Evolutionary conservation across 2,888 invertebrate genomes (phyloP).

Genomic region (Notocelia uddmanniana): DNA sequence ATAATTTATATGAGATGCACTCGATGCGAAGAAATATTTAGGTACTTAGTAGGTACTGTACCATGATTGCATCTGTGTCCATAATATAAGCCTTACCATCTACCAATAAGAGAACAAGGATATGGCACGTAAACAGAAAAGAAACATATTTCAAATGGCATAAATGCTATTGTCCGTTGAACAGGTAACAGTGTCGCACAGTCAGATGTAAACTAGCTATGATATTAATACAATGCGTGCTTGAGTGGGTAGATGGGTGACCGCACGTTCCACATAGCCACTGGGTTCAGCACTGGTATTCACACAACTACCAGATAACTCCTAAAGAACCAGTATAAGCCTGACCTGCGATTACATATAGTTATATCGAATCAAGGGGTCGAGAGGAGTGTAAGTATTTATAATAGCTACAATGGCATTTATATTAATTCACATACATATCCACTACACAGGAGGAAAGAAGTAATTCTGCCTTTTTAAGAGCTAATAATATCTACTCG

Average conservation of each 20-base stretch:
- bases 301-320: neutral
- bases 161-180: neutral
- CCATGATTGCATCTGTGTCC: too few relatives aligned
- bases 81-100: too few relatives aligned
- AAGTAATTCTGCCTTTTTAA: too few relatives aligned
- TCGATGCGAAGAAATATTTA: too few relatives aligned
- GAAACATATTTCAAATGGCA: neutral
- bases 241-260: slow-evolving; percentile 40
- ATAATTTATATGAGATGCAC: too few relatives aligned
- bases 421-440: too few relatives aligned
- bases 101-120: neutral
- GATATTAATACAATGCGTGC: slow-evolving; percentile 40
- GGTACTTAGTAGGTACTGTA: too few relatives aligned
- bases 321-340: neutral
- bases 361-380: neutral
- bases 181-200: slow-evolving; percentile 5
- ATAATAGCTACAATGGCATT: too few relatives aligned
- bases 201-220: slow-evolving; percentile 31
- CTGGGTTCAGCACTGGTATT: slow-evolving; percentile 9
- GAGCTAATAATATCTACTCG: too few relatives aligned
- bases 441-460: too few relatives aligned
- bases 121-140: neutral
- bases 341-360: neutral
- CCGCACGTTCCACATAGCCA: slow-evolving; percentile 36
- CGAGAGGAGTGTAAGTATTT: neutral